These are phyloP conservation scores for Phortica okadai DNA, from an alignment of 2,888 invertebrate genomes.

Conservation along the genomic window DNA sequence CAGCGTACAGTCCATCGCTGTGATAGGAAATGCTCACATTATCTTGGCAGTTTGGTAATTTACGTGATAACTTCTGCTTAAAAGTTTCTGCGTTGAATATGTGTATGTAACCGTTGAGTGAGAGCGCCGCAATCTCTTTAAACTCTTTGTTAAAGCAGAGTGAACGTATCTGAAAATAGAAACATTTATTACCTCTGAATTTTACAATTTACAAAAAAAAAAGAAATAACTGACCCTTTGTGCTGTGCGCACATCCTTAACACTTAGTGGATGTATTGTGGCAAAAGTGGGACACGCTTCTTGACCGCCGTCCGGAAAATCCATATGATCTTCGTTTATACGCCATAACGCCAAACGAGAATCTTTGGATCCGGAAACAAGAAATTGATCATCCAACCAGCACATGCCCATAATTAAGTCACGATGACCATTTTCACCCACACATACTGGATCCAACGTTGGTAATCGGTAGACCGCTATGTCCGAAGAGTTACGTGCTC, in stretches of 20 bases:
- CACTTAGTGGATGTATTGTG: constrained; percentile 82
- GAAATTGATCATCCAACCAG: constrained; percentile 96
- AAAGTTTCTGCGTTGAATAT: constrained; percentile 94
- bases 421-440: constrained; percentile 91
- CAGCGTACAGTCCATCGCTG: constrained; percentile 91
- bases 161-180: constrained; percentile 82
- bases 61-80: constrained; percentile 89
- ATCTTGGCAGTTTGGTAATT: constrained; percentile 92
- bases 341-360: constrained; percentile 94
- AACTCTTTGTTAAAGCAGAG: constrained; percentile 90
- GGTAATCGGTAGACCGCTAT: constrained; percentile 91
- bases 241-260: constrained; percentile 88
- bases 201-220: neutral
- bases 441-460: constrained; percentile 95
- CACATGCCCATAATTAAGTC: constrained; percentile 95
- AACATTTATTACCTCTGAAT: neutral
- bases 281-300: constrained; percentile 77
- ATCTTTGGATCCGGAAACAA: constrained; percentile 95
- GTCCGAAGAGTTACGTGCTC: constrained; percentile 94
- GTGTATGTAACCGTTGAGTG: constrained; percentile 95
- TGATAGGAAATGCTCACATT: constrained; percentile 94
- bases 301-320: constrained; percentile 73
- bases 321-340: constrained; percentile 79
- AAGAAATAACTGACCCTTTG: constrained; percentile 77
- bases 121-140: constrained; percentile 92